These are phyloP conservation scores for Noctua comes DNA, from an alignment of 2,888 invertebrate genomes.

Conservation along the genomic window DNA sequence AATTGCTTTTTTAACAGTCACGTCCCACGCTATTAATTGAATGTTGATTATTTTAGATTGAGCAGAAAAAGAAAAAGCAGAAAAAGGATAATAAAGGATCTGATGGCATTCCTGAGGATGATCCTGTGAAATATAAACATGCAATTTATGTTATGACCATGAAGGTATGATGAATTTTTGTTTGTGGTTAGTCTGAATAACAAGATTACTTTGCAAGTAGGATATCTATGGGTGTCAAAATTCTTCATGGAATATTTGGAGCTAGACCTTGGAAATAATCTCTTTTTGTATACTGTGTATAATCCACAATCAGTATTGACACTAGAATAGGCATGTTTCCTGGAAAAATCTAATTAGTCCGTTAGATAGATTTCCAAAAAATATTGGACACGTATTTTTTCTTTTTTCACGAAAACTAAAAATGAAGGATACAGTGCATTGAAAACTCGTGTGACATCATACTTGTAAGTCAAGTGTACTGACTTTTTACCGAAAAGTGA, in stretches of 20 bases:
- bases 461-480: too few relatives aligned
- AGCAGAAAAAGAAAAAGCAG: slow-evolving; percentile 97
- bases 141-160: slow-evolving; percentile 99
- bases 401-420: too few relatives aligned
- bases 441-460: too few relatives aligned
- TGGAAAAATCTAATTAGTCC: too few relatives aligned
- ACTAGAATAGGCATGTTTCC: too few relatives aligned
- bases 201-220: neutral
- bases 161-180: slow-evolving; percentile 92
- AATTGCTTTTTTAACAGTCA: slow-evolving; percentile 38
- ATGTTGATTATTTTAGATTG: slow-evolving; percentile 90
- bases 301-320: neutral
- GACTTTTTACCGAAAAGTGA: too few relatives aligned
- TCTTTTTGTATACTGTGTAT: too few relatives aligned
- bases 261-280: neutral
- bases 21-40: slow-evolving; percentile 41
- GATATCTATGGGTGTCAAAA: neutral
- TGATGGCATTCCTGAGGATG: slow-evolving; percentile 96
- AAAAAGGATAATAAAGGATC: slow-evolving; percentile 96
- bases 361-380: too few relatives aligned
- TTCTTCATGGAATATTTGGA: neutral
- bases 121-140: slow-evolving; percentile 96
- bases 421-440: too few relatives aligned
- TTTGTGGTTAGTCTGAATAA: neutral
- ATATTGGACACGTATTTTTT: too few relatives aligned